These are phyloP conservation scores for Calliphora vicina DNA, from an alignment of 1,140 invertebrate species.

Conservation along the genomic window DNA sequence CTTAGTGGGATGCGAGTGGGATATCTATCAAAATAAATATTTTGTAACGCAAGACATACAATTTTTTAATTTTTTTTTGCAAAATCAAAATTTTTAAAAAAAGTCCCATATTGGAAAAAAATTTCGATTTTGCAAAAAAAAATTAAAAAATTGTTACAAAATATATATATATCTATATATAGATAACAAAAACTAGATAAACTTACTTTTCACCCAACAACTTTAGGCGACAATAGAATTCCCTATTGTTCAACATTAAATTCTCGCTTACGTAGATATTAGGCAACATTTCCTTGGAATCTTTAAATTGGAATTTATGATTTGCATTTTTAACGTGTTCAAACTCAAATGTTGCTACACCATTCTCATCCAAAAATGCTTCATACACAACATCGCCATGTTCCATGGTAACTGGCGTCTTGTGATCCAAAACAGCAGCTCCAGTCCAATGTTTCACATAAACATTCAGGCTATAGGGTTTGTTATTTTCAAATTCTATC, in stretches of 20 bases:
- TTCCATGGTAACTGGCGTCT: background rate
- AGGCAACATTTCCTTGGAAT: conserved; percentile 32
- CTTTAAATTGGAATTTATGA: conserved; percentile 37
- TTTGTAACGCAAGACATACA: too few relatives aligned
- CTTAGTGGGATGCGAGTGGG: too few relatives aligned
- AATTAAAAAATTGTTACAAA: too few relatives aligned
- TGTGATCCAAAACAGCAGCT: conserved; percentile 69
- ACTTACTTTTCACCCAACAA: background rate
- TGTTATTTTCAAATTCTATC: conserved; percentile 85
- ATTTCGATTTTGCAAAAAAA: too few relatives aligned
- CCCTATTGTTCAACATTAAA: background rate
- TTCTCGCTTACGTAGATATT: background rate
- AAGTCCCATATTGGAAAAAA: too few relatives aligned
- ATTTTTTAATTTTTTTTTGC: too few relatives aligned
- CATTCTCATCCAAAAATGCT: conserved; percentile 67
- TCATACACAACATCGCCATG: conserved; percentile 36
- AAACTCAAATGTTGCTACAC: conserved; percentile 74
- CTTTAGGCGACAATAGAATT: background rate
- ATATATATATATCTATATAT: too few relatives aligned
- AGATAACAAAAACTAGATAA: too few relatives aligned
- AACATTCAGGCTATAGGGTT: conserved; percentile 81
- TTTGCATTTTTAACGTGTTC: conserved; percentile 48
- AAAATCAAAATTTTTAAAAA: too few relatives aligned
- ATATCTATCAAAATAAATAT: too few relatives aligned
- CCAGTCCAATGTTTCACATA: conserved; percentile 67